Base-by-base conservation (phyloP, 2,113 vertebrate species). In the Syrmaticus mikado region DNA sequence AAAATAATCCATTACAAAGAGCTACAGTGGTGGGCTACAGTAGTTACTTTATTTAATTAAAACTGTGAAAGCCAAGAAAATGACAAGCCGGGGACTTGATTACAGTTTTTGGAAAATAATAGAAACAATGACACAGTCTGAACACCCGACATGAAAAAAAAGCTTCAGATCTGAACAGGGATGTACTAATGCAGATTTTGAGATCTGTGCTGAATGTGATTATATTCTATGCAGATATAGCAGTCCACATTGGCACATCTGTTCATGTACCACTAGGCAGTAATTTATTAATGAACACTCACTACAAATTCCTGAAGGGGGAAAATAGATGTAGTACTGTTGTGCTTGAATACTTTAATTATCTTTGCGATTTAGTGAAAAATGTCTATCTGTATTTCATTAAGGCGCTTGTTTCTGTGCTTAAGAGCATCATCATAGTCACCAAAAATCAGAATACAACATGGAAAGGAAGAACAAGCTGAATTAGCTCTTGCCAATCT, bases 221-320 rank as follows among this genome's bases (percentile, higher is more conserved):
- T 21, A 5, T 30, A 32, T 82, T 80, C 32, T 80, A 64, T 75
- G 66, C 71, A 85, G 76, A 73, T 30, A 21, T 60, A 79, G 65
- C 45, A 71, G 58, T 77, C 75, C 71, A 58, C 38, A 38, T 15
- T 68, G 38, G 38, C 77, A 85, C 84, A 92, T 88, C 87, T 88
- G 80, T 92, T 92, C 38, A 13, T 61, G 76, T 87, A 88, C 48
- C 30, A 28, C 48, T 41, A 71, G 72, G 71, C 72, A 74, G 50
- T 95, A 67, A 92, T 93, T 90, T 89, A 87, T 91, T 84, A 82
- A 92, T 71, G 30, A 95, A 71, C 17, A 62, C 80, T 86, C 46
- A 94, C 82, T 81, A 82, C 41, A 12, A 71, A 88, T 93, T 89
- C 32, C 85, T 82, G 57, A 76, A 61, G 46, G 41, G 16, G 16